phyloP scores from a whole-genome alignment of 1,140 invertebrate species.

The Drosophila jambulina region DNA sequence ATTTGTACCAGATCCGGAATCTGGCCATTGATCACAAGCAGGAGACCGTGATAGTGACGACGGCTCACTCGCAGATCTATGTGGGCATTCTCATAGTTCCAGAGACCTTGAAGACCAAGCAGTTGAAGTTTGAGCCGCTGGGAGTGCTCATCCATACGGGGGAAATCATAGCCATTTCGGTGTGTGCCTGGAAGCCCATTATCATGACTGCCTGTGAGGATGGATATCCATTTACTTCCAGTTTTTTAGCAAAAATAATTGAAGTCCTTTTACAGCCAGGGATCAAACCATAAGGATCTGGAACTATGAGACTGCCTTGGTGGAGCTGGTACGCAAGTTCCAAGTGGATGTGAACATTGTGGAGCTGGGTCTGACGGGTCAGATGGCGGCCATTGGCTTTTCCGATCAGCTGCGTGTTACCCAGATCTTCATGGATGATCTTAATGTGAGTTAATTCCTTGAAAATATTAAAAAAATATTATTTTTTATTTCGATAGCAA shows the following conservation, averaged over 20 bases:
- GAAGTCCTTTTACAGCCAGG: conserved; percentile 68
- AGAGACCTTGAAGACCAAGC: conserved; percentile 80
- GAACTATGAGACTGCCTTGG: conserved; percentile 93
- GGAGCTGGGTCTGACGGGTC: conserved; percentile 92
- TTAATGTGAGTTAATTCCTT: conserved; percentile 87
- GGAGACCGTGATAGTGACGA: conserved; percentile 87
- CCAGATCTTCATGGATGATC: conserved; percentile 94
- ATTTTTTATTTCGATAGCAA: neutral
- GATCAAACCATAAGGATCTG: conserved; percentile 95
- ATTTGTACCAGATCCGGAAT: conserved; percentile 85
- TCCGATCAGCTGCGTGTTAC: conserved; percentile 94
- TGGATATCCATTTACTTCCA: neutral
- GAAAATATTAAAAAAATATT: conserved; percentile 86
- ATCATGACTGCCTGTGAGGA: conserved; percentile 92
- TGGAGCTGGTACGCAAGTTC: conserved; percentile 93
- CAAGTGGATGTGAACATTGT: conserved; percentile 92
- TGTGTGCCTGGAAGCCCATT: conserved; percentile 95
- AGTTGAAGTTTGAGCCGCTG: conserved; percentile 86
- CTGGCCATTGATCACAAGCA: conserved; percentile 86
- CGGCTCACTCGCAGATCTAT: conserved; percentile 88
- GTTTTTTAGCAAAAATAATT: neutral
- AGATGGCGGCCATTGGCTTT: conserved; percentile 95
- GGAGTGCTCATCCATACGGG: conserved; percentile 93
- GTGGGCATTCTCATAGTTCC: conserved; percentile 86
- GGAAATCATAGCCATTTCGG: conserved; percentile 90